Evolutionary conservation across 2,113 vertebrate genomes (phyloP), one percentile per base, ranked within the genome.

Genomic region (Phylloscopus trochiloides): DNA sequence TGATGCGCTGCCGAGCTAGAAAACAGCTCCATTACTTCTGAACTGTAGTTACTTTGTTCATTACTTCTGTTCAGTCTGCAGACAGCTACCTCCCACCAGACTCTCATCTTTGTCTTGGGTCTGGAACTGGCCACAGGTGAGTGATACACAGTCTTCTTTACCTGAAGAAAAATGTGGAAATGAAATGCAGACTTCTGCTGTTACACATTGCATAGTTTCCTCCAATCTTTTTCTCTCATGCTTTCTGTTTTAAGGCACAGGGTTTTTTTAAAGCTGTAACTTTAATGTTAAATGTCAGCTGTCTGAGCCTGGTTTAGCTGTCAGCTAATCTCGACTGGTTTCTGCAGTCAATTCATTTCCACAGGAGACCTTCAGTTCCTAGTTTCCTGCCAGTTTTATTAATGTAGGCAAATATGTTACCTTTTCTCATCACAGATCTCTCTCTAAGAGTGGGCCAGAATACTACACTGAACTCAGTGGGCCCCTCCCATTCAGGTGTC

Each of bases 281-380:
- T 29, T 71, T 20, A 61, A 36, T 36, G 14, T 22, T 43, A 57
- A 16, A 29, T 45, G 19, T 9, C 51, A 26, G 2, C 13, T 42
- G 17, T 6, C 21, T 80, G 19, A 70, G 9, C 9, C 13, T 52
- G 7, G 6, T 59, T 92, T 51, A 59, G 19, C 26, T 40, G 17
- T 36, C 29, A 51, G 9, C 7, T 48, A n/a, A 29, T 1, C 2
- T 22, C 8, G 8, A 0, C 34, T 29, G 24, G 2, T 51, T 55
- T 74, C 22, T 78, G 19, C 9, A 54, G 16, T 25, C 26, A 25
- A 16, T 86, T 82, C 1, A 11, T 73, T 58, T 77, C 22, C 19
- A 6, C 10, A 45, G 12, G 19, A 40, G 34, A 42, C 20, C 3
- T 59, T 61, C 45, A 28, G 26, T 26, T 71, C 29, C 19, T 61